Percentiles rank a stretch among this genome's conserved stretches.
These are phyloP conservation scores for Poecile montanus DNA, from an alignment of 2,797 vertebrate species.

Conservation along the genomic window DNA sequence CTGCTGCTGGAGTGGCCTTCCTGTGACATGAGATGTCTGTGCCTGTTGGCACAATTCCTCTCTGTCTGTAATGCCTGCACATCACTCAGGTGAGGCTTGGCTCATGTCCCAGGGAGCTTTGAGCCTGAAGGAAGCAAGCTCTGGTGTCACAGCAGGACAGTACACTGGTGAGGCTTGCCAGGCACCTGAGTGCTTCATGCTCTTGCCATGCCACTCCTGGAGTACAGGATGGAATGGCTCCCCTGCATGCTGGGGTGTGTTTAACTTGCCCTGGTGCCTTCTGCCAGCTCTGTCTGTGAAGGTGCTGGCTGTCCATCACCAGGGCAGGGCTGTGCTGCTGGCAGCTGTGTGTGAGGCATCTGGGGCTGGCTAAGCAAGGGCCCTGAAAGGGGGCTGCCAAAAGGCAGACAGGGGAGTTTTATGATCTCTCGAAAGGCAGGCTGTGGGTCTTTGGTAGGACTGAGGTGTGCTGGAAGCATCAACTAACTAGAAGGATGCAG, in stretches of 20 bases:
- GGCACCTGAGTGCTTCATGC: fast-evolving
- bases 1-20: neutral
- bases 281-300: neutral
- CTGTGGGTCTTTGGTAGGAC: neutral
- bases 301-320: neutral
- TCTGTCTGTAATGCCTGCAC: neutral
- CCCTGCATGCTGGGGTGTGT: fast-evolving
- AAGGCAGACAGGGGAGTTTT: neutral
- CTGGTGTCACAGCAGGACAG: neutral
- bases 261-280: neutral
- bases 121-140: neutral
- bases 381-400: neutral
- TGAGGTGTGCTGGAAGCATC: neutral
- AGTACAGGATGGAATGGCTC: neutral
- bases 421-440: neutral
- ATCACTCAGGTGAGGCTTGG: neutral
- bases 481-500: neutral
- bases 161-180: neutral
- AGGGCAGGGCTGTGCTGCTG: neutral
- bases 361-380: neutral
- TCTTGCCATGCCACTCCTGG: neutral
- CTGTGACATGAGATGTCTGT: fast-evolving
- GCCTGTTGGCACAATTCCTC: neutral
- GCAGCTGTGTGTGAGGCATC: neutral
- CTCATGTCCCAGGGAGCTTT: neutral